Percentiles rank a stretch among this genome's conserved stretches.
Conservation (phyloP, 2,113 vertebrate genomes). For the Danionella cerebrum region DNA sequence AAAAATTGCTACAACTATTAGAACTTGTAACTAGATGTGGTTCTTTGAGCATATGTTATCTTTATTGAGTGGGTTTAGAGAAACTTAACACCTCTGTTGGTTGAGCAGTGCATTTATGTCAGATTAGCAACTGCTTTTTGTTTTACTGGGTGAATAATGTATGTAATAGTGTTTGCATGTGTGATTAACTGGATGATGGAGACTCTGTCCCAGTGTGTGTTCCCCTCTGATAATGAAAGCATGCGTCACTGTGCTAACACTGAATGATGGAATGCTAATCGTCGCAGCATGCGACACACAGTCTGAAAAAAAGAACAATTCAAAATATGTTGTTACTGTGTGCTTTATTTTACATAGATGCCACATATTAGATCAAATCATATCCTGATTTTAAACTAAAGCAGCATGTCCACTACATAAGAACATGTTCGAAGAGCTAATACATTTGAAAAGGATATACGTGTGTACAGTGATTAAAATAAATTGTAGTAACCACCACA, state of each 20-base stretch:
- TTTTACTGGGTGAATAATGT: neutral
- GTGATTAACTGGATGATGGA: conserved; percentile 19
- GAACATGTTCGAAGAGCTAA: too few species aligned
- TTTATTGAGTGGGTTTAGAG: neutral
- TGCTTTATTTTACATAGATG: too few species aligned
- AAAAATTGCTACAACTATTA: neutral
- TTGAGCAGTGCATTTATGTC: neutral
- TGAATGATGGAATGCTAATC: conserved; percentile 4
- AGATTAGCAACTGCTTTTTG: neutral
- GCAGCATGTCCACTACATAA: too few species aligned
- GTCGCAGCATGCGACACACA: conserved; percentile 10
- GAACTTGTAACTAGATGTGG: neutral
- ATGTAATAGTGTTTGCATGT: neutral
- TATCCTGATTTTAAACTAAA: too few species aligned
- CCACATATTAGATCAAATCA: too few species aligned
- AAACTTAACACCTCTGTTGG: neutral
- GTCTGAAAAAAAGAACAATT: neutral
- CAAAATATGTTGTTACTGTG: too few species aligned
- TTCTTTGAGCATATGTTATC: neutral
- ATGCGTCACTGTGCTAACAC: neutral
- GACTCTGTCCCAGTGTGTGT: conserved; percentile 29
- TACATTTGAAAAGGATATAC: too few species aligned
- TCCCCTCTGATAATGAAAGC: conserved; percentile 30
- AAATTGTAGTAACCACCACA: too few species aligned
- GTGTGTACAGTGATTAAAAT: too few species aligned